Evolutionary conservation across 2,113 vertebrate species (phyloP), one percentile per base, ranked within the genome.

Genomic region (Peromyscus polionotus): DNA sequence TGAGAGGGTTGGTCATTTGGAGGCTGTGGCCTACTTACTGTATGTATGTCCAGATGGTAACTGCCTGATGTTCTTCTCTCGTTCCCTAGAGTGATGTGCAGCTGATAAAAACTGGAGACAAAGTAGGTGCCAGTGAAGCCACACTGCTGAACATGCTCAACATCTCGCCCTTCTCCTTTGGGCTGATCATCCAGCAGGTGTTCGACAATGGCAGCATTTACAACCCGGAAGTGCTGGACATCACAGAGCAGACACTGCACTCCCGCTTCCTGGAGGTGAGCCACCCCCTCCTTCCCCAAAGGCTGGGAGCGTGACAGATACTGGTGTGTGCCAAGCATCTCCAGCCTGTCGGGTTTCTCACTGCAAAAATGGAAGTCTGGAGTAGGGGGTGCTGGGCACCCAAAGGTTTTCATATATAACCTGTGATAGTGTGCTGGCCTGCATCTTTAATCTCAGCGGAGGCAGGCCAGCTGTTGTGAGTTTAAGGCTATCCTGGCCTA

Each of bases 151-250:
- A 99, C 99, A 99, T 99, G 99, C 96, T 99, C 98, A 99, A 99
- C 98, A 99, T 99, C 99, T 99, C 99, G 1, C 99, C 99, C 0
- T 99, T 99, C 99, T 99, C 99, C 97, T 99, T 99, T 0, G 99
- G 99, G 95, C 96, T 99, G 96, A 98, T 99, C 98, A 99, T 99
- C 98, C 99, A 99, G 98, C 99, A 99, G 98, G 99, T 99, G 94
- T 99, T 99, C 88, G 99, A 99, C 98, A 99, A 99, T 0, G 99
- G 99, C 98, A 99, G 99, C 93, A 99, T 99, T 94, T 99, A 99
- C 98, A 99, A 99, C 88, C 99, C 99, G 0, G 99, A 99, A 97
- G 99, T 99, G 97, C 99, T 99, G 22, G 99, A 99, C 98, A 99
- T 99, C 98, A 99, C 99, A 0, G 99, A 99, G 98, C 99, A 99